Evolutionary conservation across 2,888 invertebrate genomes (phyloP), one percentile per base, ranked within the genome.

Genomic region (Drosophila acutilabella): DNA sequence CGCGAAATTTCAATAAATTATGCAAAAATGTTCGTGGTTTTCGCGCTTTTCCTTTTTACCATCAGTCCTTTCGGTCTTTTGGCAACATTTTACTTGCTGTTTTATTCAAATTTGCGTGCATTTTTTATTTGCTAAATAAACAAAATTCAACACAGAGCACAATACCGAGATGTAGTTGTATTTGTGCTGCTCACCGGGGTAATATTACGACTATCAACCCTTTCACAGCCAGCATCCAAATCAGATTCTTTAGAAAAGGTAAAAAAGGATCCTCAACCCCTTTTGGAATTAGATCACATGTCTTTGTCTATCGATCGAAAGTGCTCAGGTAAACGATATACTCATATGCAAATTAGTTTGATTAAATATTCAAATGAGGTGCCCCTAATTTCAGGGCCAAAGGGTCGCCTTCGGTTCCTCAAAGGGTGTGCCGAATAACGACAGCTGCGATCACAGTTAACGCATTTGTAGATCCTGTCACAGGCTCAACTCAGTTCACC

Each of bases 1-100:
- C 80, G 80, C 72, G 83, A 85, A 88, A 78, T 89, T 85, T 85
- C 80, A 86, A 86, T 89, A 86, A 86, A 86, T 89, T 86, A 86
- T 86, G 85, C 89, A 86, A 71, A 85, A 81, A 76, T 85, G 74
- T 89, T 89, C 70, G 89, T 74, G 85, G 85, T 89, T 89, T 85
- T 86, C 78, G 78, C 85, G 88, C 88, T 85, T 78, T 81, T 71
- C 51, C 58, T 64, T 64, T 62, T 59, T 53, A 11, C 51, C 41
- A 18, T 41, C 30, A 23, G 18, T 44, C 45, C 52, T 26, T 54
- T 54, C 64, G 44, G 57, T 73, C 52, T 45, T 61, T 77, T 69
- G 65, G 64, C 71, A 66, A 68, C 76, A 71, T 79, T 89, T 84
- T 75, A 61, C 71, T 71, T 69, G 88, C 71, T 71, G 73, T 85